Evolutionary conservation across 2,797 vertebrate genomes (phyloP).

Genomic region (Trematomus bernacchii): DNA sequence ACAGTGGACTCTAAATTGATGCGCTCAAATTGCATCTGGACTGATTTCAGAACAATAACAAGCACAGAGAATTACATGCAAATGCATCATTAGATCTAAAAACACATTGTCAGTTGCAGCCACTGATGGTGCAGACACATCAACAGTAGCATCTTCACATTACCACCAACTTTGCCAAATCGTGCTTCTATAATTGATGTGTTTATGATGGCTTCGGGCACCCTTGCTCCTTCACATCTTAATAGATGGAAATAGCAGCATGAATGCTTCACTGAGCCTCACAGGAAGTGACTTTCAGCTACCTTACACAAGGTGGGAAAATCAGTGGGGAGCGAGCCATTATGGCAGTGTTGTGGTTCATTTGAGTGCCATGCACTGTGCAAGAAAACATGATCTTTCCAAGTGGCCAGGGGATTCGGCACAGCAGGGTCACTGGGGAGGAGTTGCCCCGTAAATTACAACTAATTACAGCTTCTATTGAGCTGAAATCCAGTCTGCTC

Average conservation of each 20-base stretch:
- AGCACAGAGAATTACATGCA: slow-evolving; percentile 76
- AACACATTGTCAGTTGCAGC: slow-evolving; percentile 62
- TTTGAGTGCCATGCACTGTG: slow-evolving; percentile 83
- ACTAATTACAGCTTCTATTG: slow-evolving; percentile 86
- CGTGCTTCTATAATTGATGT: slow-evolving; percentile 66
- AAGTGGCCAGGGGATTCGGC: slow-evolving; percentile 83
- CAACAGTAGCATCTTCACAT: slow-evolving; percentile 59
- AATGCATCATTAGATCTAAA: slow-evolving; percentile 79
- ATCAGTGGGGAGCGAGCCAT: slow-evolving; percentile 86
- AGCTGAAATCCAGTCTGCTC: slow-evolving; percentile 77
- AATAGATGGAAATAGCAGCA: slow-evolving; percentile 91
- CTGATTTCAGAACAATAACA: slow-evolving; percentile 82
- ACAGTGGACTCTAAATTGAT: slow-evolving; percentile 81
- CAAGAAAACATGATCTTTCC: slow-evolving; percentile 84
- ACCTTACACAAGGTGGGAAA: slow-evolving; percentile 90
- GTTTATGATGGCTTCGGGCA: slow-evolving; percentile 68
- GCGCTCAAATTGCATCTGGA: slow-evolving; percentile 82
- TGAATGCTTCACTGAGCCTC: slow-evolving; percentile 84
- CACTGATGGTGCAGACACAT: slow-evolving; percentile 62
- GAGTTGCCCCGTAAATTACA: slow-evolving; percentile 85
- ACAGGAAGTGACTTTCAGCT: slow-evolving; percentile 87
- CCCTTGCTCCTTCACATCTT: slow-evolving; percentile 82
- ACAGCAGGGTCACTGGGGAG: slow-evolving; percentile 80
- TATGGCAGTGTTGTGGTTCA: slow-evolving; percentile 84
- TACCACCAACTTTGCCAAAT: slow-evolving; percentile 66